These are phyloP conservation scores for Morinoia aosen DNA, from an alignment of 2,888 invertebrate genomes.

Conservation along the genomic window DNA sequence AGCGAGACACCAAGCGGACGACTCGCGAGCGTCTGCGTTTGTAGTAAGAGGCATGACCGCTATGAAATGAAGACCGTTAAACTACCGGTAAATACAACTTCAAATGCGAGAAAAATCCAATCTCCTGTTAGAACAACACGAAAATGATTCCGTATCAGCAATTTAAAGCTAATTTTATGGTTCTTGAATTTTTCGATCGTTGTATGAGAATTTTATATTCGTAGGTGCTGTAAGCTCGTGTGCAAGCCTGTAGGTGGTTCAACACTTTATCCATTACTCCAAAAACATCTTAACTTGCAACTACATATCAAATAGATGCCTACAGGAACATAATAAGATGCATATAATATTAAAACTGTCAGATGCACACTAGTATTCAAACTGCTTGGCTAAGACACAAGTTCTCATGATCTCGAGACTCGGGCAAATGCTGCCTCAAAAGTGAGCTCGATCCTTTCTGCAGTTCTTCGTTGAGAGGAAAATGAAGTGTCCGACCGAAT, in stretches of 20 bases:
- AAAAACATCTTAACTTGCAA: not conserved
- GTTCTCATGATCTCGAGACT: not conserved
- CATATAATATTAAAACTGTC: too few species aligned
- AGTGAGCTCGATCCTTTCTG: not conserved
- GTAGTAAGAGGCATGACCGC: not conserved
- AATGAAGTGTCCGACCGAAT: not conserved
- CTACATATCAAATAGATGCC: too few species aligned
- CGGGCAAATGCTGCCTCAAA: not conserved
- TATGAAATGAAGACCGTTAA: not conserved
- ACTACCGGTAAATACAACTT: not conserved
- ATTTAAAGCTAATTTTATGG: not conserved
- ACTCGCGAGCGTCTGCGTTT: not conserved
- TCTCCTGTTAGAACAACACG: not conserved
- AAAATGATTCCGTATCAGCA: too few species aligned
- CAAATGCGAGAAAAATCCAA: not conserved
- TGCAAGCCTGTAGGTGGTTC: too few species aligned
- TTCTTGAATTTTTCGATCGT: too few species aligned
- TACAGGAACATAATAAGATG: too few species aligned
- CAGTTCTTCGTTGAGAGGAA: not conserved
- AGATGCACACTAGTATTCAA: too few species aligned
- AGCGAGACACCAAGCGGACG: not conserved
- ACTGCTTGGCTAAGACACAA: not conserved
- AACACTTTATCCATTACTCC: not conserved
- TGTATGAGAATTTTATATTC: too few species aligned
- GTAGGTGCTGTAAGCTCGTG: too few species aligned